Evolutionary conservation across 2,797 vertebrate species (phyloP).

Genomic region (Artibeus jamaicensis): DNA sequence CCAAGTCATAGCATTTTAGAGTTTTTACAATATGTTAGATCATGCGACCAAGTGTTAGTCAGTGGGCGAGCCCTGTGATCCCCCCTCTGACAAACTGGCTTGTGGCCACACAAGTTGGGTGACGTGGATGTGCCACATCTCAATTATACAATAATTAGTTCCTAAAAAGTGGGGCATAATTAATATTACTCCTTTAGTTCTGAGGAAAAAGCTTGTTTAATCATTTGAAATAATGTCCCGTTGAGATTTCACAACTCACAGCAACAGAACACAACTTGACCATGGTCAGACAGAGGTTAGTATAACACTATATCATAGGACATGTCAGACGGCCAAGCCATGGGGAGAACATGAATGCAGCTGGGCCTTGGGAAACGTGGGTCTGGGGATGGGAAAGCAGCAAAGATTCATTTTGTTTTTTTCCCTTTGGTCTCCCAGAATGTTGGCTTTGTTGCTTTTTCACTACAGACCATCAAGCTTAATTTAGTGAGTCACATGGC

Average conservation of each 20-base stretch:
- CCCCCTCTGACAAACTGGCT: neutral
- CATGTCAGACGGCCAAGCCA: neutral
- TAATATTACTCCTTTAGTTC: neutral
- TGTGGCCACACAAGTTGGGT: neutral
- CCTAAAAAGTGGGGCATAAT: neutral
- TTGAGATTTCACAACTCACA: neutral
- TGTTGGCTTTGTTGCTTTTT: neutral
- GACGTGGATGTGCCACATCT: neutral
- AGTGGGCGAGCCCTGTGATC: neutral
- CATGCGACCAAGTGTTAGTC: neutral
- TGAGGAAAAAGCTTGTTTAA: conserved; percentile 22
- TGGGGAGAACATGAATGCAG: neutral
- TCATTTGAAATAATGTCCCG: neutral
- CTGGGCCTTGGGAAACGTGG: neutral
- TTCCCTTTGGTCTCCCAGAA: neutral
- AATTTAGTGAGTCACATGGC: neutral
- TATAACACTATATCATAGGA: neutral
- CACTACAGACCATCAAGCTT: neutral
- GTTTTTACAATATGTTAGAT: neutral
- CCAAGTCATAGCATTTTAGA: neutral
- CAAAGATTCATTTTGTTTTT: neutral
- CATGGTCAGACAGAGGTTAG: neutral
- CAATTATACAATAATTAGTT: neutral
- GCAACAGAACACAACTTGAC: neutral
- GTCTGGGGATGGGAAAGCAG: neutral